A percentile compares a stretch with the other conserved stretches of the same genome.
These are phyloP conservation scores for Mythimna impura DNA, from an alignment of 2,888 invertebrate species.

Conservation along the genomic window DNA sequence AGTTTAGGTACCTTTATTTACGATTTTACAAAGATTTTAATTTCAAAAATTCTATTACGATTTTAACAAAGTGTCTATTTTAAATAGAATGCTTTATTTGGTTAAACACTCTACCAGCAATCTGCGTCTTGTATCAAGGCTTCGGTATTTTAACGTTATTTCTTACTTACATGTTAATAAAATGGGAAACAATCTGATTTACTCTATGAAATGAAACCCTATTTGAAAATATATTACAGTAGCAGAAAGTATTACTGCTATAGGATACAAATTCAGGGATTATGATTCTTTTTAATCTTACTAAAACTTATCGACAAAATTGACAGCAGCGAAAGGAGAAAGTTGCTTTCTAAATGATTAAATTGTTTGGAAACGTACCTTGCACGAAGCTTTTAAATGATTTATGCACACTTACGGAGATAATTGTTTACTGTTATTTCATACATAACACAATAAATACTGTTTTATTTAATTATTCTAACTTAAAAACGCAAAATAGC, in stretches of 20 bases:
- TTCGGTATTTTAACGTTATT: constrained; percentile 2
- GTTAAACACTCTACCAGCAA: constrained; percentile 16
- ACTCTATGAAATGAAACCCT: neutral
- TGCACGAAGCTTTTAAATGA: constrained; percentile 24
- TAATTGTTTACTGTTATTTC: constrained; percentile 32
- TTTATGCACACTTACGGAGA: constrained; percentile 26
- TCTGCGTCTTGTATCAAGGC: constrained; percentile 21
- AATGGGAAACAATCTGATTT: neutral
- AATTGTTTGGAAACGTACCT: constrained; percentile 55
- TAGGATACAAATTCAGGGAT: neutral
- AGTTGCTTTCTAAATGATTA: constrained; percentile 70
- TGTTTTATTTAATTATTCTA: constrained; percentile 42
- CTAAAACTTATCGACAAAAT: constrained; percentile 56
- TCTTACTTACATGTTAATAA: neutral
- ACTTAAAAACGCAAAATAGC: constrained; percentile 68
- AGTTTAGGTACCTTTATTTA: neutral
- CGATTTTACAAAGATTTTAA: neutral
- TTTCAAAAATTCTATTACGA: neutral
- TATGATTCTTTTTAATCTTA: constrained; percentile 30
- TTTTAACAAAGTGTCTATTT: neutral
- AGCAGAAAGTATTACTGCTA: neutral
- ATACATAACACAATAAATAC: constrained; percentile 49
- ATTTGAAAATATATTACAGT: constrained; percentile 6
- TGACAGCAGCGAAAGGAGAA: constrained; percentile 74
- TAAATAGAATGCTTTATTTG: constrained; percentile 10